A percentile compares a stretch with the other conserved stretches of the same genome.
These are phyloP conservation scores for Orthosia cruda DNA, from an alignment of 2,888 invertebrate species.

Conservation along the genomic window DNA sequence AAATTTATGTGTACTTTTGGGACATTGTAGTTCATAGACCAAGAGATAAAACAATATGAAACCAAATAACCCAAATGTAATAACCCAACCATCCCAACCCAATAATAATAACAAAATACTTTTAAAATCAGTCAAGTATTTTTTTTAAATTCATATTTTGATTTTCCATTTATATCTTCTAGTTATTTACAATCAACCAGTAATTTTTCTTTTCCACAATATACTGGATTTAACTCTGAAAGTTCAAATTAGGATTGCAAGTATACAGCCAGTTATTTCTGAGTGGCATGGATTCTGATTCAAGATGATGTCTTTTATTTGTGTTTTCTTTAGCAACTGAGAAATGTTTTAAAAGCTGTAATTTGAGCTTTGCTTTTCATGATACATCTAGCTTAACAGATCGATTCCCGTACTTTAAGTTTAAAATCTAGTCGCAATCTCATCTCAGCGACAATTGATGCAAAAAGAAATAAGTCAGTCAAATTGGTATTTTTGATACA, in stretches of 20 bases:
- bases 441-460: not conserved
- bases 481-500: not conserved
- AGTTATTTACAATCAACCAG: not conserved
- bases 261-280: not conserved
- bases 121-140: too few relatives aligned
- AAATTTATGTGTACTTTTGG: not conserved
- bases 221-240: not conserved
- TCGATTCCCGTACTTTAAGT: not conserved
- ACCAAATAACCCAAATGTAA: not conserved
- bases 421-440: not conserved
- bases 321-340: not conserved
- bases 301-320: not conserved
- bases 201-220: not conserved
- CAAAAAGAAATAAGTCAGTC: too few relatives aligned
- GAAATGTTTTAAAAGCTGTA: not conserved
- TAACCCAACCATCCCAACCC: too few relatives aligned
- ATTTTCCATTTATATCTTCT: too few relatives aligned
- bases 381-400: constrained; percentile 8
- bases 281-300: constrained; percentile 1
- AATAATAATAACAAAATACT: too few relatives aligned
- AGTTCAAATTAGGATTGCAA: not conserved
- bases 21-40: constrained; percentile 8
- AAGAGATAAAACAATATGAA: not conserved
- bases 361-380: not conserved
- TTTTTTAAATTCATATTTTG: too few relatives aligned